These are phyloP conservation scores for Hycleus phaleratus DNA, from an alignment of 1,140 invertebrate genomes.

Conservation along the genomic window DNA sequence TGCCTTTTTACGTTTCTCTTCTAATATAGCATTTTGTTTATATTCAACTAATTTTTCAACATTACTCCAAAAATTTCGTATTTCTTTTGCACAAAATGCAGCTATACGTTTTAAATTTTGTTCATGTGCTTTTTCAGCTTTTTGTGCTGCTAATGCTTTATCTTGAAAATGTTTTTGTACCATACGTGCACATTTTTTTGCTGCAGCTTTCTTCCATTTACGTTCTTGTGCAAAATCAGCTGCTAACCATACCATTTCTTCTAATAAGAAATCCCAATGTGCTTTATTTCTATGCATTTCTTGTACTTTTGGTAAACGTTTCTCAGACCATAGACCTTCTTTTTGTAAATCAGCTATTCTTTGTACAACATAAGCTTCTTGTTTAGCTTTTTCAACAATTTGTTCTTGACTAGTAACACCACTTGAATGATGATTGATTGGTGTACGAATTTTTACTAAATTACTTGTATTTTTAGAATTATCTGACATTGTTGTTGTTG, in stretches of 20 bases:
- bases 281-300: conserved; percentile 84
- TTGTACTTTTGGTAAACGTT: conserved; percentile 83
- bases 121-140: conserved; percentile 88
- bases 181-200: conserved; percentile 87
- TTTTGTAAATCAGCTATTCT: conserved; percentile 79
- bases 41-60: conserved; percentile 96
- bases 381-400: conserved; percentile 82
- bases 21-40: conserved; percentile 84
- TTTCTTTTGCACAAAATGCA: conserved; percentile 83
- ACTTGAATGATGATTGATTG: conserved; percentile 8
- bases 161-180: conserved; percentile 95
- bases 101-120: conserved; percentile 80
- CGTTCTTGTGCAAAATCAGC: conserved; percentile 95
- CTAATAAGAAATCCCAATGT: conserved; percentile 98
- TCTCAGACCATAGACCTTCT: conserved; percentile 89
- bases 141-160: conserved; percentile 78
- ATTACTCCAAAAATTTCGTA: conserved; percentile 93
- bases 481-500: not conserved
- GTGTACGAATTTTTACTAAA: conserved; percentile 4
- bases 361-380: conserved; percentile 91
- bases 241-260: conserved; percentile 98
- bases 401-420: conserved; percentile 50
- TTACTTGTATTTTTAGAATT: not conserved
- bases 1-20: conserved; percentile 91
- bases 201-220: conserved; percentile 94